phyloP scores from a whole-genome alignment of 2,113 vertebrate genomes.

The Osmerus eperlanus region DNA sequence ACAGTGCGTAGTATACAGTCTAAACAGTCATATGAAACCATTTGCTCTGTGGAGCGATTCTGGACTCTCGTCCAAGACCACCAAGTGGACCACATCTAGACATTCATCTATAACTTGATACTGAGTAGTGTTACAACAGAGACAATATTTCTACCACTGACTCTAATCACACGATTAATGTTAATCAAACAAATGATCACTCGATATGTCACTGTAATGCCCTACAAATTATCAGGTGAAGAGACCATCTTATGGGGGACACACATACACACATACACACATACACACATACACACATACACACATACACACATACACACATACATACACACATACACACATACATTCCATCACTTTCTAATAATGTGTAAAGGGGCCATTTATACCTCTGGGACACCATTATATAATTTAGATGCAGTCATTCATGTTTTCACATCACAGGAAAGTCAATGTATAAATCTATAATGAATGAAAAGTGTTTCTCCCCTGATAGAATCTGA shows the following conservation, averaged over 20 bases:
- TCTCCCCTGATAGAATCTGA: background rate
- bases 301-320: background rate
- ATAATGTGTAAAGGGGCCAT: background rate
- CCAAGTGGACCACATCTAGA: too few relatives aligned
- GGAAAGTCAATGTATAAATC: background rate
- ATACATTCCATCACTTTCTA: too few relatives aligned
- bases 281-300: slow-evolving; percentile 1
- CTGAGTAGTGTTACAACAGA: too few relatives aligned
- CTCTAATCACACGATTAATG: too few relatives aligned
- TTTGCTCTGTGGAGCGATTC: too few relatives aligned
- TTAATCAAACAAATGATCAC: too few relatives aligned
- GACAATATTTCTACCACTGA: too few relatives aligned
- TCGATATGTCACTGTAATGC: too few relatives aligned
- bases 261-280: background rate
- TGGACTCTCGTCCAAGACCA: too few relatives aligned
- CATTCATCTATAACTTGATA: too few relatives aligned
- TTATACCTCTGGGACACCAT: background rate
- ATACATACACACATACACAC: background rate
- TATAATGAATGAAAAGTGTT: slow-evolving; percentile 2
- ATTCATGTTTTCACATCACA: background rate
- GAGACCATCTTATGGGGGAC: background rate
- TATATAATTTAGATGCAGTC: background rate
- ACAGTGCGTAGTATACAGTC: too few relatives aligned
- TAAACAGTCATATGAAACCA: too few relatives aligned
- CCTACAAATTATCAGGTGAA: background rate